Base-by-base conservation (phyloP, 2,113 vertebrate genomes). In the Leptobrachium ailaonicum region DNA sequence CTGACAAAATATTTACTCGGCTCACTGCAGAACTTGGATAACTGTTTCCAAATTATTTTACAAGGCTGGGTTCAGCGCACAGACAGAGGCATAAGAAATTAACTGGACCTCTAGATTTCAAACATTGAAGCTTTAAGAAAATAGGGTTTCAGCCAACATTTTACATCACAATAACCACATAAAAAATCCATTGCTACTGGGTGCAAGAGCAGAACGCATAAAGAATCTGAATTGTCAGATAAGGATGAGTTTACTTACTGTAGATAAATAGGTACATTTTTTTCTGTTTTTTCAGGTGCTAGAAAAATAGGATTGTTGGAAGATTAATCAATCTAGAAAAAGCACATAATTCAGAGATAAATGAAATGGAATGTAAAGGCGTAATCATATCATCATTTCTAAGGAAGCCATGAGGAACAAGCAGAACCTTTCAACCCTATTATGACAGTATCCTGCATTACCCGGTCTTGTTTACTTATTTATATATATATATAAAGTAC, bases 1-100 rank as follows among this genome's bases (percentile, higher is more conserved):
- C 94, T 94, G 91, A 91, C 90, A 92, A 94, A 95, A 95, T 95
- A 95, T 95, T 95, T 94, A 95, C 94, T 92, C 86, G 82, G 92
- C 89, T 88, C 85, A n/a, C 88, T 82, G 85, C 88, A 87, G 88
- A 90, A 90, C 89, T 32, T 90, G 87, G 89, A 79, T 73, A 92
- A 90, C 87, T 89, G 90, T 92, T 92, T 92, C 92, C 90, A 92
- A 93, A 93, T 91, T 93, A 92, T 89, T 90, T 91, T 90, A 90
- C 87, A 84, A 86, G 89, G 85, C 85, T 92, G 91, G 91, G 93
- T 88, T 91, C 88, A 91, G 89, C 92, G 92, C 90, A 91, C 85
- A 94, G 92, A 90, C 88, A 92, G 87, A 90, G 91, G 92, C 87
- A 89, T 89, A 91, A 90, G 90, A 91, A 89, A 92, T 90, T 86